A percentile compares a stretch with the other conserved stretches of the same genome.
phyloP scores from a whole-genome alignment of 2,888 invertebrate species.

The Loripinus fragilis region DNA sequence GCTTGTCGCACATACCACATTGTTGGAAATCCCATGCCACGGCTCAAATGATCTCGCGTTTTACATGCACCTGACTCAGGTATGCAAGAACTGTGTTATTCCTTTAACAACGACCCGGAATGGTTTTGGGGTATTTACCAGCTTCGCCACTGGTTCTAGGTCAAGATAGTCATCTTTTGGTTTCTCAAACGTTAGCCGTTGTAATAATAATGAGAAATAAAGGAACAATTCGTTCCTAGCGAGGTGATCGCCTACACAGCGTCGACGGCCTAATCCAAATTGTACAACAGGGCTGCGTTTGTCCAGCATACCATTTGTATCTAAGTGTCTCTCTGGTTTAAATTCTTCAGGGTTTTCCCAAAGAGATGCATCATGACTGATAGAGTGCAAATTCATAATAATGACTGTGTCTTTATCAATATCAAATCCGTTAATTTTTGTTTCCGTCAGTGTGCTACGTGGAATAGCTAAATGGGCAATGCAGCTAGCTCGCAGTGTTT shows the following conservation, averaged over 20 bases:
- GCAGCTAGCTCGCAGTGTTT: conserved; percentile 56
- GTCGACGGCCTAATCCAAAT: neutral
- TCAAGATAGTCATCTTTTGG: neutral
- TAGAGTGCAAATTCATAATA: conserved; percentile 6
- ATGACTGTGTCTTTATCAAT: conserved; percentile 5
- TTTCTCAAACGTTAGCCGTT: neutral
- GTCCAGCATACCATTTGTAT: neutral
- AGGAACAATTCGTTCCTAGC: neutral
- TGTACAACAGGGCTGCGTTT: neutral
- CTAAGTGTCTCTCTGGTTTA: conserved; percentile 21
- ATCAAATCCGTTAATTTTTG: conserved; percentile 7
- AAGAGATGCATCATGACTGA: neutral
- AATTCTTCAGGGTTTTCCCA: conserved; percentile 19
- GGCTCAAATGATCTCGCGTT: too few species aligned
- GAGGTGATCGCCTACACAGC: neutral
- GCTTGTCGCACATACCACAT: too few species aligned
- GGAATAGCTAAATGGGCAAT: conserved; percentile 66
- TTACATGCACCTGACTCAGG: too few species aligned
- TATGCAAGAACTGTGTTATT: too few species aligned
- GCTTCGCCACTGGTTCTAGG: neutral
- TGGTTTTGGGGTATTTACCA: neutral
- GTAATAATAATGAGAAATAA: neutral
- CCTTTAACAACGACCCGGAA: neutral
- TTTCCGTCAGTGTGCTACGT: conserved; percentile 53
- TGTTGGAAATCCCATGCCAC: too few species aligned